Base-by-base conservation (phyloP, 2,113 vertebrate species). In the Epinephelus moara region DNA sequence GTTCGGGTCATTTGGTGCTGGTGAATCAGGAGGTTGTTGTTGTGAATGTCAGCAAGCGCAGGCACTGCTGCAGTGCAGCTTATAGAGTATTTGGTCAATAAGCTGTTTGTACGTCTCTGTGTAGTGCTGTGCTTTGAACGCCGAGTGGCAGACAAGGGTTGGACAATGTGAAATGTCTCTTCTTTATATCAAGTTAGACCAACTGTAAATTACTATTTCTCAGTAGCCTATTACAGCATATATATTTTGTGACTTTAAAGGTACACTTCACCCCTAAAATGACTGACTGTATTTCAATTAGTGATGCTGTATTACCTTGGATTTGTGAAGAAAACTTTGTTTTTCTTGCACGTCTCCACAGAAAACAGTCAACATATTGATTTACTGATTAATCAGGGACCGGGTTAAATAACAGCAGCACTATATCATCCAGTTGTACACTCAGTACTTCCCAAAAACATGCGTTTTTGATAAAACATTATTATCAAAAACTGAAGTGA, bases 31-130 rank as follows among this genome's bases (percentile, higher is more conserved):
- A 81, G 50, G 19, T 11, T 71, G 15, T 53, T 84, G 2, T n/a
- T 84, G 88, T 79, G 23, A 63, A 71, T 68, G 73, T 91, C 85
- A 91, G 85, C 81, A 72, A 62, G 76, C 60, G 62, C 42, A 59
- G 56, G 17, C 45, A 82, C 59, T 87, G 82, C 87, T 72, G 90
- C 89, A 83, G 73, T 85, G 78, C 73, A 81, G 67, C 52, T 30
- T 57, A 57, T 14, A 6, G 52, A 25, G 69, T 69, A 47, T 62
- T 50, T 73, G 21, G 69, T 80, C 73, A 85, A 71, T 70, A 73
- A 63, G 23, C 33, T 57, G 57, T 68, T 56, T 67, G 40, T 78
- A 40, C 6, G 33, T 82, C 18, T 49, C 19, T 79, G 27, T 68
- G 55, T 37, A 23, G 5, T 62, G 70, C 40, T 64, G 12, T 27